These are phyloP conservation scores for Hesperophylax magnus DNA, from an alignment of 1,140 invertebrate genomes.

Conservation along the genomic window DNA sequence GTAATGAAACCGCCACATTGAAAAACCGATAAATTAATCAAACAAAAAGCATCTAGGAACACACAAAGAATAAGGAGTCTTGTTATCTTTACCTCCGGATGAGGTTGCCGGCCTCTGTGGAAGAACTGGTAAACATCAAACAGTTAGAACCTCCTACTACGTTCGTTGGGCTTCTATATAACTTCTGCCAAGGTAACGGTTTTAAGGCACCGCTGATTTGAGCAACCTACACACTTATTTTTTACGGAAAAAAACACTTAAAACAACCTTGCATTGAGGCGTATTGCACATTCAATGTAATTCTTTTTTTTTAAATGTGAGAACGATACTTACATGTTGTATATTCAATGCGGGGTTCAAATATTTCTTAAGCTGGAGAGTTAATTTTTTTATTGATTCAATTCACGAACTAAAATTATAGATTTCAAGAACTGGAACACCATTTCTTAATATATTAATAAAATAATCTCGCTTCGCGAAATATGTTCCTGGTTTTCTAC, in stretches of 20 bases:
- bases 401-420: no score
- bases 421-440: no score
- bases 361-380: no score
- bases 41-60: conserved; percentile 48
- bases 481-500: no score
- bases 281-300: no score
- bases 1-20: conserved; percentile 20
- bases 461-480: no score
- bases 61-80: conserved; percentile 42
- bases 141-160: background rate
- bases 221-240: conserved; percentile 31
- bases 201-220: background rate
- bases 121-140: no score
- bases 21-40: conserved; percentile 54
- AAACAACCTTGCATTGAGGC: conserved; percentile 10
- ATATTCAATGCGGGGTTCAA: no score
- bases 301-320: no score
- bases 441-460: no score
- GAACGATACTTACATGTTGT: no score
- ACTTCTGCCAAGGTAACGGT: conserved; percentile 38
- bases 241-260: conserved; percentile 16
- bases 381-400: no score
- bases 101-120: conserved; percentile 51
- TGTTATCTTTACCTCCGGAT: conserved; percentile 55
- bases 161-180: background rate